Evolutionary conservation across 2,888 invertebrate species (phyloP).

Genomic region (Latrodectus hesperus): DNA sequence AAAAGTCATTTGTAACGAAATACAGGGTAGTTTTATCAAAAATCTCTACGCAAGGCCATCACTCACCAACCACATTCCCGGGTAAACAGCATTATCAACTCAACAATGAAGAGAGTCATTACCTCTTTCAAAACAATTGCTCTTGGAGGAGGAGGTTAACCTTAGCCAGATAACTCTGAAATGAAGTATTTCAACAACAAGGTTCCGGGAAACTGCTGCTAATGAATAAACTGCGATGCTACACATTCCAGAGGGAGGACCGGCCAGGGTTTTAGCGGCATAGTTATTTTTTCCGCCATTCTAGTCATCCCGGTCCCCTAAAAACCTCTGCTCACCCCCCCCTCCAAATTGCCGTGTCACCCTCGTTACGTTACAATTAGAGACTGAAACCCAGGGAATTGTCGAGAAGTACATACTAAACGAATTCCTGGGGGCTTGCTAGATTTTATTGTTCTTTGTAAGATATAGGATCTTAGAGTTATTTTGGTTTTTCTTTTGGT

Average conservation of each 20-base stretch:
- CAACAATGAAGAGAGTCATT: not conserved
- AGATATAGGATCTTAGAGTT: slow-evolving; percentile 4
- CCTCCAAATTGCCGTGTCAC: slow-evolving; percentile 36
- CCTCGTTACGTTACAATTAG: slow-evolving; percentile 51
- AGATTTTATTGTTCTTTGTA: slow-evolving; percentile 41
- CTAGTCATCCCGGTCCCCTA: not conserved
- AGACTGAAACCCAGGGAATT: slow-evolving; percentile 1
- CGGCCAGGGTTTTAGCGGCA: too few relatives aligned
- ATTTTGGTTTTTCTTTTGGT: not conserved
- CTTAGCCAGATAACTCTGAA: not conserved
- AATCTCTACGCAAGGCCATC: too few relatives aligned
- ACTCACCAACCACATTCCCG: too few relatives aligned
- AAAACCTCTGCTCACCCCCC: slow-evolving; percentile 8
- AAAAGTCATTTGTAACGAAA: too few relatives aligned
- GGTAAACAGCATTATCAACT: not conserved
- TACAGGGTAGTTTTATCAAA: too few relatives aligned
- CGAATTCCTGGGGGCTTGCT: slow-evolving; percentile 37
- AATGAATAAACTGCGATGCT: slow-evolving; percentile 12
- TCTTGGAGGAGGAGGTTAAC: not conserved
- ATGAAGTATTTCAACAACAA: slow-evolving; percentile 2
- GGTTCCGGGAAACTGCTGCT: not conserved
- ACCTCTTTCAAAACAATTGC: not conserved
- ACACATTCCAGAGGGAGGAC: slow-evolving; percentile 19
- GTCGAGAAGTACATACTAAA: not conserved
- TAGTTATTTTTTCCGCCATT: slow-evolving; percentile 3